Evolutionary conservation across 2,113 vertebrate species (phyloP).

Genomic region (Spilogale gracilis): DNA sequence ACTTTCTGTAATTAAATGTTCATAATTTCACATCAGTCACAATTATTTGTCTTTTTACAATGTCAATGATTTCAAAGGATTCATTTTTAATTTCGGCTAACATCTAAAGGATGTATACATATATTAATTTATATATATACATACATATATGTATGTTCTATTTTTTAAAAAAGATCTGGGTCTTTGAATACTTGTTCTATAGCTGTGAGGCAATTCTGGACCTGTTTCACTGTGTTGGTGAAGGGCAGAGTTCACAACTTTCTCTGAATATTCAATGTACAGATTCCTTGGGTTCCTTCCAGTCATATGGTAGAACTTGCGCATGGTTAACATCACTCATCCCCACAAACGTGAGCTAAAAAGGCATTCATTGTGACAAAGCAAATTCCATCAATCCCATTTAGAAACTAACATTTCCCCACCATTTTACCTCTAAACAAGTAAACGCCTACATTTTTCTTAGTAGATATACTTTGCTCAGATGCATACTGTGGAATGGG

Average conservation of each 20-base stretch:
- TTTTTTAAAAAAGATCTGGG: not conserved
- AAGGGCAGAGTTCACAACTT: slow-evolving; percentile 22
- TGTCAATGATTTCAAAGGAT: slow-evolving; percentile 33
- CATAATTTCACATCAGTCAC: slow-evolving; percentile 48
- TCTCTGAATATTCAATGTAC: slow-evolving; percentile 33
- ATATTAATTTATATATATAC: not conserved
- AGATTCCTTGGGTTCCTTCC: slow-evolving; percentile 34
- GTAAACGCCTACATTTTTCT: slow-evolving; percentile 46
- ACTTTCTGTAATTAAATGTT: slow-evolving; percentile 55
- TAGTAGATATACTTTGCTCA: slow-evolving; percentile 19
- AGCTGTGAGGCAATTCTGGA: not conserved
- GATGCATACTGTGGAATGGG: slow-evolving; percentile 8
- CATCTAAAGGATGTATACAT: slow-evolving; percentile 22
- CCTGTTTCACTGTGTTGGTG: not conserved
- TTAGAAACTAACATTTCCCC: slow-evolving; percentile 30
- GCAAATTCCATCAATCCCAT: slow-evolving; percentile 28
- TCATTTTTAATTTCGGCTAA: slow-evolving; percentile 49
- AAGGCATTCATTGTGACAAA: slow-evolving; percentile 54
- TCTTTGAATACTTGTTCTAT: slow-evolving; percentile 51
- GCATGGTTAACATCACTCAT: slow-evolving; percentile 1
- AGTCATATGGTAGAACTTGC: not conserved
- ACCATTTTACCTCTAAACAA: slow-evolving; percentile 35
- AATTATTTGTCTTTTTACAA: slow-evolving; percentile 42
- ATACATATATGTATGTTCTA: not conserved
- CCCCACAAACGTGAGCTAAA: slow-evolving; percentile 34